phyloP scores from a whole-genome alignment of 2,113 vertebrate species.

The Taurulus bubalis region DNA sequence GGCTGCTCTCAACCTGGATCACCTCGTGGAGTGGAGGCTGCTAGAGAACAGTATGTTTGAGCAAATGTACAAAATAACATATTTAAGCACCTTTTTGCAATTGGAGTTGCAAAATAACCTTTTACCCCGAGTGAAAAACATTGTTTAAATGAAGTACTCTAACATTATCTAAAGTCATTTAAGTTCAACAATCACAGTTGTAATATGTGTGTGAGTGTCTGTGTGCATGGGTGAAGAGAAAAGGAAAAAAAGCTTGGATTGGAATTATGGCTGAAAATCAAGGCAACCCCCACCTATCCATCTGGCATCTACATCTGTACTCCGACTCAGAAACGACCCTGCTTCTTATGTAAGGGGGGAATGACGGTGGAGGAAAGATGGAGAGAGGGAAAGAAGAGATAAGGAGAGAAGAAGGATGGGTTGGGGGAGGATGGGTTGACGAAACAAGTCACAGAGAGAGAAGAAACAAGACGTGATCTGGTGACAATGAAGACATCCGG shows the following conservation, averaged over 20 bases:
- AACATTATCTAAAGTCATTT: neutral
- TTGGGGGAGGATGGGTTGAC: neutral
- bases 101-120: neutral
- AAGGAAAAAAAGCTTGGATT: slow-evolving; percentile 10
- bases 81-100: neutral
- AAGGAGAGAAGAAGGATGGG: neutral
- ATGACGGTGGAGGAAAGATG: slow-evolving; percentile 1
- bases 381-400: neutral
- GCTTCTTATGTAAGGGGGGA: slow-evolving; percentile 34
- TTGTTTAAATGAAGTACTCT: neutral
- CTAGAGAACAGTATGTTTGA: neutral
- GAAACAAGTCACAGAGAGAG: neutral
- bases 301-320: slow-evolving; percentile 54
- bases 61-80: neutral
- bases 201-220: neutral
- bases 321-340: slow-evolving; percentile 13
- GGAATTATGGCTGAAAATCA: slow-evolving; percentile 48
- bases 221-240: slow-evolving; percentile 22
- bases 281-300: slow-evolving; percentile 55
- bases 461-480: neutral
- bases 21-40: neutral
- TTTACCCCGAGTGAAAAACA: neutral
- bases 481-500: slow-evolving; percentile 3
- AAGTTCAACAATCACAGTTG: neutral
- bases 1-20: neutral